Base-by-base conservation (phyloP, 2,888 invertebrate species). In the Urechis unicinctus region DNA sequence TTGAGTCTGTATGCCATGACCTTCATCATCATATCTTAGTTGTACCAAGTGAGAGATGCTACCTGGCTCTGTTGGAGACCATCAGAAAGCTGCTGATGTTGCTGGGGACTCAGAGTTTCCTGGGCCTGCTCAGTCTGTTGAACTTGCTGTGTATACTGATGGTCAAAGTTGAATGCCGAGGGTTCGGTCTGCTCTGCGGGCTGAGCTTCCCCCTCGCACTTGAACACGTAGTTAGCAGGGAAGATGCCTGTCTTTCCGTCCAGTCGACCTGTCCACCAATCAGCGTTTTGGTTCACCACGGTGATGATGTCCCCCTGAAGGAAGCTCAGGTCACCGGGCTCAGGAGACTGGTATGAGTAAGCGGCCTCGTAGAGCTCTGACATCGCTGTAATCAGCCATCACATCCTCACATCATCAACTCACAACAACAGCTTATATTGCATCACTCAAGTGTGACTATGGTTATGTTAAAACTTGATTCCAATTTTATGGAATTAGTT, bases 261-360 rank as follows among this genome's bases (percentile, higher is more conserved):
- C 64, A 92, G 84, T 62, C 86, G 85, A 29, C 97, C 97, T 3
- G 95, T 95, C 97, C 97, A 98, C 97, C 97, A 98, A 74, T 97
- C 96, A 0, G 94, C 96, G 59, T 96, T 94, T 61, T 89, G 86
- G 61, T 91, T 87, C 42, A 85, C 84, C 1, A 98, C 94, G 66
- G 85, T 83, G 57, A 98, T 88, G 66, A 88, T 81, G 78, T 96
- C 96, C 5, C 94, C 85, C 61, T 82, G 83, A 64, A 88, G 87
- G 79, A 96, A 96, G 57, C 83, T 86, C 58, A 98, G 82, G 81
- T 98, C 98, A 0, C 94, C 95, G 0, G 87, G 82, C 78, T 97
- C 97, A 5, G 60, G 61, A 2, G 75, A 73, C 25, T 61, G 59
- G 57, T 76, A 77, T 31, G 60, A 60, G 63, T 70, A 76, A 64